A percentile compares a stretch with the other conserved stretches of the same genome.
These are phyloP conservation scores for Sus scrofa DNA, from an alignment of 2,113 vertebrate species.

Conservation along the genomic window DNA sequence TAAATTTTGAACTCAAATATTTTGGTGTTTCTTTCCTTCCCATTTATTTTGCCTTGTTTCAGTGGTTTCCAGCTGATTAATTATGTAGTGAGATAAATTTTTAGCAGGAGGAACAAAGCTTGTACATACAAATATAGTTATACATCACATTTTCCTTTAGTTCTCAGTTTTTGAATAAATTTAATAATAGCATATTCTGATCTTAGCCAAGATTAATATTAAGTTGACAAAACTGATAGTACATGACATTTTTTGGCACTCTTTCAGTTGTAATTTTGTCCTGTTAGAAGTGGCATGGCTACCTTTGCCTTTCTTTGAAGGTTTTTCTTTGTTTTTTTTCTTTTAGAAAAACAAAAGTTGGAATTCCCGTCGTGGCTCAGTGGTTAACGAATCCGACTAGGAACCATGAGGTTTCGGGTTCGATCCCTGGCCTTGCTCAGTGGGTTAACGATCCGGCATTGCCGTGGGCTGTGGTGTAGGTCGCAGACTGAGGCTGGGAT, in stretches of 20 bases:
- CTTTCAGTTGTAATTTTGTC: not conserved
- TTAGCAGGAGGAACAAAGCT: conserved; percentile 34
- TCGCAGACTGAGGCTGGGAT: no score
- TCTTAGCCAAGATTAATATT: not conserved
- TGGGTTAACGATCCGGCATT: no score
- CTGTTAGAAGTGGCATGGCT: not conserved
- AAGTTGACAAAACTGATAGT: not conserved
- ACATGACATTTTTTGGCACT: not conserved
- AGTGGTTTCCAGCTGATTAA: not conserved
- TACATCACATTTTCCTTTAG: not conserved
- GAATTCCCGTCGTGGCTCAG: no score
- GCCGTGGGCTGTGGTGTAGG: no score
- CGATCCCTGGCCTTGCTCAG: no score
- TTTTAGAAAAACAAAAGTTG: not conserved
- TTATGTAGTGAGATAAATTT: not conserved
- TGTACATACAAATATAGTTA: not conserved
- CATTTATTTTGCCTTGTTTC: conserved; percentile 42
- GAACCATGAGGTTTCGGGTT: no score
- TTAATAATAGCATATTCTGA: not conserved
- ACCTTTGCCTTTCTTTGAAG: not conserved
- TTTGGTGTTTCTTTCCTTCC: not conserved
- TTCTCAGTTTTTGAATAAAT: not conserved
- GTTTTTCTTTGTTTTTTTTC: not conserved
- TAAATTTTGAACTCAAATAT: conserved; percentile 18
- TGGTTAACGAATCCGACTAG: no score